A percentile compares a stretch with the other conserved stretches of the same genome.
Conservation (phyloP, 2,797 vertebrate genomes). For the Eleutherodactylus coqui region DNA sequence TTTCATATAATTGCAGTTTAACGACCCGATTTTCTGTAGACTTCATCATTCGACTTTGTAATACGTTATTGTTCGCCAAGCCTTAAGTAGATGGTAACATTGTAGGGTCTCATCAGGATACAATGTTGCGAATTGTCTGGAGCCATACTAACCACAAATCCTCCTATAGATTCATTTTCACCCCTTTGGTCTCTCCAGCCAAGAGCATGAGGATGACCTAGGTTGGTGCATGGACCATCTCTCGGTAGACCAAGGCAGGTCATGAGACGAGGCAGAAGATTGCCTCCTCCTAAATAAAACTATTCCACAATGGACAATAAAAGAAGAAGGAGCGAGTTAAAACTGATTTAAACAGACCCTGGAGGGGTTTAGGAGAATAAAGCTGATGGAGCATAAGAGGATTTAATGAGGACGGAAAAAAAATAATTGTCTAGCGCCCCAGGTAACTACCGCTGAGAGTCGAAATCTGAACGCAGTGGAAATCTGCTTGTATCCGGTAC, state of each 20-base stretch:
- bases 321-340: constrained; percentile 26
- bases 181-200: not conserved
- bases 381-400: constrained; percentile 45
- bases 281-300: constrained; percentile 27
- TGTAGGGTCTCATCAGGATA: not conserved
- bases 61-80: not conserved
- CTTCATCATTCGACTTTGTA: not conserved
- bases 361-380: constrained; percentile 16
- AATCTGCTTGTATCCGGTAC: constrained; percentile 7
- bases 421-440: constrained; percentile 27
- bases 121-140: not conserved
- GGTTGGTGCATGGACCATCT: not conserved
- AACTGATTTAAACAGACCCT: constrained; percentile 35
- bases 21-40: not conserved
- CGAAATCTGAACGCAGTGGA: not conserved
- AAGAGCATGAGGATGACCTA: not conserved
- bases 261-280: not conserved
- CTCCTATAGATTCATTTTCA: not conserved
- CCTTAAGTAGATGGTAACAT: not conserved
- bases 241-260: constrained; percentile 15
- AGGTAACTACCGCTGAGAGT: constrained; percentile 3
- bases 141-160: not conserved
- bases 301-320: not conserved
- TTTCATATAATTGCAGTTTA: constrained; percentile 57
- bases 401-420: constrained; percentile 41